A percentile compares a stretch with the other conserved stretches of the same genome.
phyloP scores from a whole-genome alignment of 2,113 vertebrate species.

The Onychostoma macrolepis region DNA sequence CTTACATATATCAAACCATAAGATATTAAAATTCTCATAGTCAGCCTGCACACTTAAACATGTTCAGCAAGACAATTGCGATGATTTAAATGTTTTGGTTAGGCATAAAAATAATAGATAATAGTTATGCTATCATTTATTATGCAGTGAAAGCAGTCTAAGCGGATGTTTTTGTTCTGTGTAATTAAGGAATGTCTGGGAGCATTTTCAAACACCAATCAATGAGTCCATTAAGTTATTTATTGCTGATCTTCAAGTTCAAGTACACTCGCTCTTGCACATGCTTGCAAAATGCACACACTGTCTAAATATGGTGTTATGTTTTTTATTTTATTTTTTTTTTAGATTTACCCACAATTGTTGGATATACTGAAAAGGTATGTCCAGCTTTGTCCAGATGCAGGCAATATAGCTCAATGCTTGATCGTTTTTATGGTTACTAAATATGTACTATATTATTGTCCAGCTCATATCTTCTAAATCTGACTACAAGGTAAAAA shows the following conservation, averaged over 20 bases:
- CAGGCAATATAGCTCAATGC: background rate
- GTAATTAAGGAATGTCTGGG: background rate
- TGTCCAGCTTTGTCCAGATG: background rate
- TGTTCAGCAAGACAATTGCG: background rate
- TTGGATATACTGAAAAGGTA: background rate
- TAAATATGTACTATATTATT: too few species aligned
- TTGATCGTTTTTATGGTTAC: too few species aligned
- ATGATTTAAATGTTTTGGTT: background rate
- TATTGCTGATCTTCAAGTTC: background rate
- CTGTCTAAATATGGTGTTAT: background rate
- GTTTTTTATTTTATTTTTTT: too few species aligned
- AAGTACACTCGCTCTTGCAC: too few species aligned
- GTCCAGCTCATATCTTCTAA: too few species aligned
- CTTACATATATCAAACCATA: background rate
- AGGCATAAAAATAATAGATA: background rate
- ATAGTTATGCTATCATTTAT: background rate
- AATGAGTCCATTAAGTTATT: conserved; percentile 17
- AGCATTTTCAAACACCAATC: conserved; percentile 5
- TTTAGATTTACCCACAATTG: too few species aligned
- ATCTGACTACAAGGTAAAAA: too few species aligned
- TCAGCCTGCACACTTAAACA: background rate
- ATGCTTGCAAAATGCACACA: background rate
- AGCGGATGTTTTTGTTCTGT: conserved; percentile 13
- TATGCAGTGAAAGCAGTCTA: conserved; percentile 2
- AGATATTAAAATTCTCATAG: background rate